These are phyloP conservation scores for Apostichopus californicus DNA, from an alignment of 35 echinoderm and acorn worm genomes.

Conservation along the genomic window DNA sequence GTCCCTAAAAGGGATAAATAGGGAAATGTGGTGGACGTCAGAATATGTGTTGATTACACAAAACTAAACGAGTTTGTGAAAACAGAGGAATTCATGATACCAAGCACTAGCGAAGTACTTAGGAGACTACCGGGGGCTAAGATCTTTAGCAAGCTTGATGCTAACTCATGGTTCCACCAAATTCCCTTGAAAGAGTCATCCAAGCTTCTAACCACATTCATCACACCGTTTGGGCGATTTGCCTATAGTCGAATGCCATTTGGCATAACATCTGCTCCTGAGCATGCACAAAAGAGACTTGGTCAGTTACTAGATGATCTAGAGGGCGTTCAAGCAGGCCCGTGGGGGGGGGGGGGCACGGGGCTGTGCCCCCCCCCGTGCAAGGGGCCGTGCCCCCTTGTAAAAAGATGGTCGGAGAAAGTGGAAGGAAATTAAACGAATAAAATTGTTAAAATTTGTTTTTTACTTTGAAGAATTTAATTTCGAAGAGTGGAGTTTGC, in stretches of 20 bases:
- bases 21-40: not conserved
- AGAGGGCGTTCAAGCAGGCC: constrained; percentile 2
- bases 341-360: too few species aligned
- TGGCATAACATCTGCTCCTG: not conserved
- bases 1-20: not conserved
- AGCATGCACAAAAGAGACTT: constrained; percentile 41
- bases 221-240: not conserved
- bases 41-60: too few species aligned
- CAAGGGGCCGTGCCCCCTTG: too few species aligned
- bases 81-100: too few species aligned
- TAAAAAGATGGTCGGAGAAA: too few species aligned
- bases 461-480: too few species aligned
- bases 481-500: too few species aligned
- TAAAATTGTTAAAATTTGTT: too few species aligned
- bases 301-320: constrained; percentile 35
- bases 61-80: too few species aligned
- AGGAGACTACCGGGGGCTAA: not conserved
- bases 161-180: not conserved
- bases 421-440: too few species aligned
- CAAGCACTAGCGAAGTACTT: too few species aligned
- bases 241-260: not conserved
- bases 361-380: too few species aligned
- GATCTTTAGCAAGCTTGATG: not conserved
- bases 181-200: not conserved
- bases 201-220: constrained; percentile 33